Evolutionary conservation across 2,797 vertebrate genomes (phyloP).

Genomic region (Aulostomus chinensis): DNA sequence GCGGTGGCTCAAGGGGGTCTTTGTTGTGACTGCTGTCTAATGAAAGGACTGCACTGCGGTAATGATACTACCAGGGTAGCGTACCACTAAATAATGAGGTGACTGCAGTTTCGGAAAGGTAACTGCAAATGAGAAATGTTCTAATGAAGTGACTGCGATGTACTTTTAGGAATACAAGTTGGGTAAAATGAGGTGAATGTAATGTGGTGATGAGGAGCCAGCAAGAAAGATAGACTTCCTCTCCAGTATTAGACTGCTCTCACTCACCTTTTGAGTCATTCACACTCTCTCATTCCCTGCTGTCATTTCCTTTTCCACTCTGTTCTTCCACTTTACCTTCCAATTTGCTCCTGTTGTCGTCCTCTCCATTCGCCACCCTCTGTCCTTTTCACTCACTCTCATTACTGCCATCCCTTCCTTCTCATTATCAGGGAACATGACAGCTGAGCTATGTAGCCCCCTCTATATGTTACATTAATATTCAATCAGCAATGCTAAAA

Average conservation of each 20-base stretch:
- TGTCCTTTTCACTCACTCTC: too few species aligned
- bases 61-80: constrained; percentile 52
- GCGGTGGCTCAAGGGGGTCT: constrained; percentile 41
- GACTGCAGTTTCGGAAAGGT: constrained; percentile 46
- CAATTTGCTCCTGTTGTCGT: too few species aligned
- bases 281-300: not conserved
- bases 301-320: constrained; percentile 4
- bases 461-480: constrained; percentile 37
- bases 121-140: constrained; percentile 13
- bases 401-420: too few species aligned
- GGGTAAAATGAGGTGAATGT: constrained; percentile 4
- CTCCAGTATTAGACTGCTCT: too few species aligned
- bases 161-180: constrained; percentile 11
- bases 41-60: constrained; percentile 59
- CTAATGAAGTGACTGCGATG: constrained; percentile 19
- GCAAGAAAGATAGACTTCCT: too few species aligned
- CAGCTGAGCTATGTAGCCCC: constrained; percentile 38
- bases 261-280: too few species aligned
- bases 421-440: constrained; percentile 35
- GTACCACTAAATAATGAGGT: constrained; percentile 59
- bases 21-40: constrained; percentile 46
- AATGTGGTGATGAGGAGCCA: not conserved
- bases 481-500: constrained; percentile 26
- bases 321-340: too few species aligned
- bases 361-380: too few species aligned